A percentile compares a stretch with the other conserved stretches of the same genome.
These are phyloP conservation scores for Molanna angustata DNA, from an alignment of 2,888 invertebrate genomes.

Conservation along the genomic window DNA sequence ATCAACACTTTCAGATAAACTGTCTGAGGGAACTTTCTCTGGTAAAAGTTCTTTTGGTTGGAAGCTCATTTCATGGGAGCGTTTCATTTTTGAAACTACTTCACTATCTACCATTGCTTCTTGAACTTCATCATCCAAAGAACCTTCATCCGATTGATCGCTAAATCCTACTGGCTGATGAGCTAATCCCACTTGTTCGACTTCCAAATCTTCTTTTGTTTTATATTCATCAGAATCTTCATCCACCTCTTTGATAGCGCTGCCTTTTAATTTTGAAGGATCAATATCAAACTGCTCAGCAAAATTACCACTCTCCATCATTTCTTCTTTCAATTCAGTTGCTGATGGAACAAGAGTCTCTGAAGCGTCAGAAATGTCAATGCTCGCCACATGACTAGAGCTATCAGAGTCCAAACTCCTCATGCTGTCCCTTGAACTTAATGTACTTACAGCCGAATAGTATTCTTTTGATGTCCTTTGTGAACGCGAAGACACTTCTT, in stretches of 20 bases:
- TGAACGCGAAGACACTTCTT: slow-evolving; percentile 70
- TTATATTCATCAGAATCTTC: slow-evolving; percentile 39
- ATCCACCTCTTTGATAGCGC: slow-evolving; percentile 37
- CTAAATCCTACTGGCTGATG: slow-evolving; percentile 37
- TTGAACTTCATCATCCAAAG: slow-evolving; percentile 57
- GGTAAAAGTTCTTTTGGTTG: slow-evolving; percentile 60
- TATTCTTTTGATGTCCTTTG: slow-evolving; percentile 80
- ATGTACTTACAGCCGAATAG: slow-evolving; percentile 80
- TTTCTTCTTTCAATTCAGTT: slow-evolving; percentile 73
- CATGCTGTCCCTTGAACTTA: slow-evolving; percentile 87
- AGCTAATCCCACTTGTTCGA: slow-evolving; percentile 10
- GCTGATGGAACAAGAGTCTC: slow-evolving; percentile 92
- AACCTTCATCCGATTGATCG: slow-evolving; percentile 56
- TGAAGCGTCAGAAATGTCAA: slow-evolving; percentile 88
- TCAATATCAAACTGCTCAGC: slow-evolving; percentile 54
- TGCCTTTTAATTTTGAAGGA: slow-evolving; percentile 32
- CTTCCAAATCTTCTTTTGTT: slow-evolving; percentile 31
- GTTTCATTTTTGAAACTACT: slow-evolving; percentile 74
- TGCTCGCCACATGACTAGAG: slow-evolving; percentile 83
- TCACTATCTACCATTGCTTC: slow-evolving; percentile 47
- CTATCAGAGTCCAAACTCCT: slow-evolving; percentile 87
- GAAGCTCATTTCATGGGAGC: slow-evolving; percentile 89
- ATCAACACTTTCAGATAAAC: slow-evolving; percentile 47
- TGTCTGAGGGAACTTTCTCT: slow-evolving; percentile 49
- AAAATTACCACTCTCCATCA: slow-evolving; percentile 62